phyloP scores from a whole-genome alignment of 2,797 vertebrate species.

The Okamejei kenojei region DNA sequence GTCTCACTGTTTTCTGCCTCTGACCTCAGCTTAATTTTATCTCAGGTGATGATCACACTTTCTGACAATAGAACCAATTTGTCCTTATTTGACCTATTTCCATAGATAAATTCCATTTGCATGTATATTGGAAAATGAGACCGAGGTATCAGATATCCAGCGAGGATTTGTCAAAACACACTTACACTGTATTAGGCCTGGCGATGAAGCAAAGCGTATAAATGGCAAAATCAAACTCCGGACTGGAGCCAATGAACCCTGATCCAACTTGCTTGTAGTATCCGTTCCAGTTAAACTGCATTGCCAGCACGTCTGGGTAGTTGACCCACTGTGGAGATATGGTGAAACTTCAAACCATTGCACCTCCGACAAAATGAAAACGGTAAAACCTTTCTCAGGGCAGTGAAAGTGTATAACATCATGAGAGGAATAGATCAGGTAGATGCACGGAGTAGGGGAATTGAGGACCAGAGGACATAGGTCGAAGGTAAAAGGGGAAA shows the following conservation, averaged over 20 bases:
- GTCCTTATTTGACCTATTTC: neutral
- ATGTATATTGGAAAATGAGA: neutral
- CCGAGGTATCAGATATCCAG: neutral
- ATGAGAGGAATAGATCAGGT: neutral
- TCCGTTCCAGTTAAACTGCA: constrained; percentile 88
- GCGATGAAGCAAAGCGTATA: constrained; percentile 85
- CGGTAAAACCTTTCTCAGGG: neutral
- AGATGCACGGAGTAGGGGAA: too few relatives aligned
- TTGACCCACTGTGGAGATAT: constrained; percentile 64
- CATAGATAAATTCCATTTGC: too few relatives aligned
- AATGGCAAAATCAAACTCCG: constrained; percentile 84
- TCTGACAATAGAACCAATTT: neutral
- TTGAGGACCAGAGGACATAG: too few relatives aligned
- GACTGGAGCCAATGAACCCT: constrained; percentile 82
- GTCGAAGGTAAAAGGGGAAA: too few relatives aligned
- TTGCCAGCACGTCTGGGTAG: constrained; percentile 77
- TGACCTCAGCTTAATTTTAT: neutral
- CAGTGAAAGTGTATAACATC: too few relatives aligned
- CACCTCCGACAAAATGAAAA: neutral
- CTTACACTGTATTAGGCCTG: constrained; percentile 76
- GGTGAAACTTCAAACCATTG: neutral
- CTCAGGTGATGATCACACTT: neutral
- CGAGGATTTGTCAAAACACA: constrained; percentile 38
- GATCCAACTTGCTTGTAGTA: constrained; percentile 85
- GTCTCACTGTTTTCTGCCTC: neutral